Base-by-base conservation (phyloP, 2,888 invertebrate species). In the Mythimna lalbum region DNA sequence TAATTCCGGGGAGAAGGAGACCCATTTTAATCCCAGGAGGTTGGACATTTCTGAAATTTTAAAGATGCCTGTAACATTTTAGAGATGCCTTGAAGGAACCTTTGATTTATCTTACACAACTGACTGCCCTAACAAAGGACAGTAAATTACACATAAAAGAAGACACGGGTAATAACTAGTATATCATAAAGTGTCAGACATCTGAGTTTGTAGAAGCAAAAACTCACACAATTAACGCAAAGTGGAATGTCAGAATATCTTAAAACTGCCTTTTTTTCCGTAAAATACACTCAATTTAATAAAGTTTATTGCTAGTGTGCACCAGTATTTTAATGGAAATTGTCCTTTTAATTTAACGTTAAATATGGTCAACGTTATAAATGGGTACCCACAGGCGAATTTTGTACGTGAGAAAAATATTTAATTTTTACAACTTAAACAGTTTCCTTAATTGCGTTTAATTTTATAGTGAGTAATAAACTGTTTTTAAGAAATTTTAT, bases 371-470 rank as follows among this genome's bases (percentile, higher is more conserved):
- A 63, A 39, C 19, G 43, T 62, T 21, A 62, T 53, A 57, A 70
- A 61, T 65, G 33, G 31, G 21, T 50, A 36, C 43, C n/a, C n/a
- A 27, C 21, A 65, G 21, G 61, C 14, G 39, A 67, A 17, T 19
- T 59, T 33, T 39, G 60, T 64, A 74, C 78, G 83, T 78, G 81
- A 83, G 69, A 66, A 31, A 64, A 74, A 62, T 78, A 72, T 55
- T 63, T 49, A 69, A 50, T 59, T 69, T 64, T 73, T 63, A 61
- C 56, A 59, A 77, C 53, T 56, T 10, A 52, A 67, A 70, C 84
- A 86, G 81, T 87, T 84, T 80, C 62, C 79, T 72, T 80, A 82
- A 78, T 78, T 67, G 73, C 83, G 78, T 87, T 83, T 80, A 76
- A 76, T 86, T 83, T 83, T 77, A 75, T 82, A 43, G 31, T 27